phyloP scores from a whole-genome alignment of 1,140 invertebrate species.

The Drosophila kikkawai region DNA sequence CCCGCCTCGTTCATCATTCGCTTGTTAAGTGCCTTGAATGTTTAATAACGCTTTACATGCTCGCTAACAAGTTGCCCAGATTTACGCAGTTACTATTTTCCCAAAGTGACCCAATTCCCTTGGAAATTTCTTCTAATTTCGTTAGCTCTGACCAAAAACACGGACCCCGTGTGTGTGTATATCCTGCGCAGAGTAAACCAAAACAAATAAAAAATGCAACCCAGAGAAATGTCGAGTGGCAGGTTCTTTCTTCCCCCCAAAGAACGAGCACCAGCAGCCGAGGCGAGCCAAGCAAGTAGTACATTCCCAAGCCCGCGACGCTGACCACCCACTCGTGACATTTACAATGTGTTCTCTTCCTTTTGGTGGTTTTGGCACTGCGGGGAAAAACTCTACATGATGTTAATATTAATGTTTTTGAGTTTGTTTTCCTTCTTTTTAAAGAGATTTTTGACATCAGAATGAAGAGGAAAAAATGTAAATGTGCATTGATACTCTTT shows the following conservation, averaged over 20 bases:
- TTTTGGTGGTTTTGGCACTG: conserved; percentile 30
- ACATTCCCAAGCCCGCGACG: conserved; percentile 6
- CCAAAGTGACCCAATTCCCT: conserved; percentile 67
- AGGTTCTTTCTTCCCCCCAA: conserved; percentile 7
- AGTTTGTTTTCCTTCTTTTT: not conserved
- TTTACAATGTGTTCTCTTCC: conserved; percentile 63
- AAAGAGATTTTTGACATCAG: not conserved
- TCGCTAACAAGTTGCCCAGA: conserved; percentile 23
- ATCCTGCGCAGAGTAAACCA: conserved; percentile 42
- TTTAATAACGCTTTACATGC: conserved; percentile 34
- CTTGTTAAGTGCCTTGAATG: conserved; percentile 31
- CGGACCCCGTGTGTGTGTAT: conserved; percentile 2
- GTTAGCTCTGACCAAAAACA: conserved; percentile 16
- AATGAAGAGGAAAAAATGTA: not conserved
- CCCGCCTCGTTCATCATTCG: conserved; percentile 15
- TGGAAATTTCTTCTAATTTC: conserved; percentile 47
- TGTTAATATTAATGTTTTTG: not conserved
- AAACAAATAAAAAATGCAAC: conserved; percentile 71
- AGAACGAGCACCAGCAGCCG: conserved; percentile 31
- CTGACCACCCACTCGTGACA: conserved; percentile 46
- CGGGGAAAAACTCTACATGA: not conserved
- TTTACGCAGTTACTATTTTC: conserved; percentile 23
- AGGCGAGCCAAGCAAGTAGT: conserved; percentile 2
- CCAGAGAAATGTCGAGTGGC: conserved; percentile 51
- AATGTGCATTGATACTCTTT: not conserved